Conservation (phyloP, 1,140 invertebrate genomes). For the Eumeta japonica region DNA sequence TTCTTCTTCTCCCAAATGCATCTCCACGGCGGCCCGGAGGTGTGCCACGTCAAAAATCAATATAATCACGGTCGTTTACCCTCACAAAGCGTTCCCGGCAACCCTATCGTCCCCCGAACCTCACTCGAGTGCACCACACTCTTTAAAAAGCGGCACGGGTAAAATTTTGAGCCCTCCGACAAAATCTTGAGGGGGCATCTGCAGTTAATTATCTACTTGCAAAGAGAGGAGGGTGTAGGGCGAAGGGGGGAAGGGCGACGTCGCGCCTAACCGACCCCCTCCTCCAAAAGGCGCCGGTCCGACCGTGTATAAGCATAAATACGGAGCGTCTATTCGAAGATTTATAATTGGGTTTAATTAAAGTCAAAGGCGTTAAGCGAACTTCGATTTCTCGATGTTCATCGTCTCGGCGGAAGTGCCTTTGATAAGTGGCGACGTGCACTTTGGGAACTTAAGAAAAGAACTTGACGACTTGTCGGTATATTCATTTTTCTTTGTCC, state of each 20-base stretch:
- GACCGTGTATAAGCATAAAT: conserved; percentile 27
- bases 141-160: conserved; percentile 45
- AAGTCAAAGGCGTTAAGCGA: conserved; percentile 29
- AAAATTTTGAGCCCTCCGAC: conserved; percentile 48
- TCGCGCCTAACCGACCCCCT: conserved; percentile 36
- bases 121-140: conserved; percentile 26
- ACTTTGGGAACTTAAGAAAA: no score
- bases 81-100: conserved; percentile 44
- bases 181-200: no score
- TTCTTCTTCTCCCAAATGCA: no score
- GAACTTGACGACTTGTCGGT: no score
- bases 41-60: conserved; percentile 48
- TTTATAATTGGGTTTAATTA: conserved; percentile 50
- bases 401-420: no score
- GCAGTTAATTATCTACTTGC: conserved; percentile 51
- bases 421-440: no score
- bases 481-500: no score
- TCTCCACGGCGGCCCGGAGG: no score
- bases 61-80: conserved; percentile 47
- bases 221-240: no score
- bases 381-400: no score
- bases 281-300: conserved; percentile 21
- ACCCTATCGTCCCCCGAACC: conserved; percentile 31
- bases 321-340: conserved; percentile 31
- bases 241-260: conserved; percentile 28